Percentiles rank a stretch among this genome's conserved stretches.
phyloP scores from a whole-genome alignment of 2,113 vertebrate species.

The Arothron firmamentum region DNA sequence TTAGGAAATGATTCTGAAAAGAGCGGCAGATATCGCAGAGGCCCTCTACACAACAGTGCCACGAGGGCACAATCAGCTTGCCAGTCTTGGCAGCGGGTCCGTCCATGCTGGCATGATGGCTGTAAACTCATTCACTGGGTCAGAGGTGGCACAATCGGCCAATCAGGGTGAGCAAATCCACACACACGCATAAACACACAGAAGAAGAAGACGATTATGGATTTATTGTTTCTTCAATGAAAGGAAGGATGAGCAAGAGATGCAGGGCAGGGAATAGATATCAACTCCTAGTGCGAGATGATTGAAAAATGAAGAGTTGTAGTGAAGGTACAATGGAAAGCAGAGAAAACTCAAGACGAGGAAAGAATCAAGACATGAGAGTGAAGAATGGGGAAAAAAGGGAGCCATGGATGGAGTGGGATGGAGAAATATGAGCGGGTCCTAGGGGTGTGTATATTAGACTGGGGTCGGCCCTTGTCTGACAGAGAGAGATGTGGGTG shows the following conservation, averaged over 20 bases:
- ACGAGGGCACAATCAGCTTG: conserved; percentile 89
- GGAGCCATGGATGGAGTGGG: conserved; percentile 53
- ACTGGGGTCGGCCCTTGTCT: conserved; percentile 68
- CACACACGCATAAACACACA: conserved; percentile 6
- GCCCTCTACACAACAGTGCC: conserved; percentile 90
- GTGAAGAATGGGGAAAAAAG: conserved; percentile 60
- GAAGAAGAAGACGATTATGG: neutral
- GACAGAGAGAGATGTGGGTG: conserved; percentile 78
- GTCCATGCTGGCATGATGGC: conserved; percentile 73
- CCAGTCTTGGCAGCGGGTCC: conserved; percentile 62
- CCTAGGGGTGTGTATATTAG: conserved; percentile 74
- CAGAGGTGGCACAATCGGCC: conserved; percentile 70
- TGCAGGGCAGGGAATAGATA: conserved; percentile 20
- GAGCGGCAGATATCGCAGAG: conserved; percentile 92
- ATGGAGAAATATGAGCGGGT: conserved; percentile 71
- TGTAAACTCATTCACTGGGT: conserved; percentile 72
- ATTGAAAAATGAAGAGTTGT: conserved; percentile 30
- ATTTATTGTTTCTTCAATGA: neutral
- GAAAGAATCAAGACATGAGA: conserved; percentile 54
- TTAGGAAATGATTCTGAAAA: conserved; percentile 93
- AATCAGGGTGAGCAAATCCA: conserved; percentile 67
- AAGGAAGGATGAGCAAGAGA: conserved; percentile 12
- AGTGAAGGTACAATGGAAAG: conserved; percentile 17
- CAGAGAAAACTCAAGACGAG: conserved; percentile 40
- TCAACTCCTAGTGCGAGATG: conserved; percentile 55